These are phyloP conservation scores for Notolepis coatsorum DNA, from an alignment of 2,797 vertebrate species.

Conservation along the genomic window DNA sequence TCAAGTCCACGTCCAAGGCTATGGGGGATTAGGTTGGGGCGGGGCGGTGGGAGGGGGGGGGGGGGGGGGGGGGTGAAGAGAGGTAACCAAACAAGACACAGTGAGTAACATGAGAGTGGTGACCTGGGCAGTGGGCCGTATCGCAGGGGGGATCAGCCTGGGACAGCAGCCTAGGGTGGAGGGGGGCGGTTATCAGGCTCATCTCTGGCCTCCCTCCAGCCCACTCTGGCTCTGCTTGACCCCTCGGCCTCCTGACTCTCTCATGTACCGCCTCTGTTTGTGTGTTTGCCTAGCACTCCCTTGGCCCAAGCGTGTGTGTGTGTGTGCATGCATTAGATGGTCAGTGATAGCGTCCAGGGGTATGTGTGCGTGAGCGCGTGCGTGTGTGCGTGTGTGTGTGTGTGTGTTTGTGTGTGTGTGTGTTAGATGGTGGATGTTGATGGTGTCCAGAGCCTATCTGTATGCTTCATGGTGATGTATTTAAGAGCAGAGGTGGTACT, in stretches of 20 bases:
- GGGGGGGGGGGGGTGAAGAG: slow-evolving; percentile 37
- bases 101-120: slow-evolving; percentile 72
- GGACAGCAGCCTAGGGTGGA: not conserved
- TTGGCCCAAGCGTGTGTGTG: slow-evolving; percentile 4
- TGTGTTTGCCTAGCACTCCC: slow-evolving; percentile 6
- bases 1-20: slow-evolving; percentile 79
- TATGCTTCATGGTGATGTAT: slow-evolving; percentile 52
- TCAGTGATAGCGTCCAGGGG: not conserved
- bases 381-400: slow-evolving; percentile 21
- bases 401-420: slow-evolving; percentile 3
- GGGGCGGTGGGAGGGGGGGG: not conserved
- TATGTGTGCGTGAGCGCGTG: slow-evolving; percentile 10
- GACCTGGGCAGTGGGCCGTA: slow-evolving; percentile 58
- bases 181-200: slow-evolving; percentile 53
- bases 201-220: slow-evolving; percentile 70
- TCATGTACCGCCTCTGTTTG: slow-evolving; percentile 28
- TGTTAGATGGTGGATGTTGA: slow-evolving; percentile 18
- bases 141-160: slow-evolving; percentile 32
- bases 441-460: slow-evolving; percentile 43
- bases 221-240: slow-evolving; percentile 59
- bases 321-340: slow-evolving; percentile 7
- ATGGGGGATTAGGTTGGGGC: not conserved
- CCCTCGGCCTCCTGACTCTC: slow-evolving; percentile 36
- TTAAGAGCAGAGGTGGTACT: slow-evolving; percentile 26
- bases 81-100: slow-evolving; percentile 23